phyloP scores from a whole-genome alignment of 2,888 invertebrate species.

The Rambutsinella grinnellia region DNA sequence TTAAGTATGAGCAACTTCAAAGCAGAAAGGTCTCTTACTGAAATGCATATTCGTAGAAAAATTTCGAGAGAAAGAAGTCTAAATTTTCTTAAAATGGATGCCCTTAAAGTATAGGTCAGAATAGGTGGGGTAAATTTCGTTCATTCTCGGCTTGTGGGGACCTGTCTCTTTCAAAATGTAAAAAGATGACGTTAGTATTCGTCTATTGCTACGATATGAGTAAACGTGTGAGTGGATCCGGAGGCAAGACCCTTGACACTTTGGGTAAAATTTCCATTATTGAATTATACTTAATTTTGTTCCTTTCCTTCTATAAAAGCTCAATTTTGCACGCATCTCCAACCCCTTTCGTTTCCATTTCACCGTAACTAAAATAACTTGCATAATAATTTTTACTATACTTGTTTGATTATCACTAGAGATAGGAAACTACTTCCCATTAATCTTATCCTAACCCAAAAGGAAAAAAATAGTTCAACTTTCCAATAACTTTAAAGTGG shows the following conservation, averaged over 20 bases:
- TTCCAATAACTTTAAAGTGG: no score
- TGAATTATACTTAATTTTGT: constrained; percentile 1
- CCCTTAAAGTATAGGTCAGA: no score
- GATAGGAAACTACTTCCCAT: no score
- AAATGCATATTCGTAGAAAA: neutral
- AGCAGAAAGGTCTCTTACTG: neutral
- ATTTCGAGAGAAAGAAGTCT: neutral
- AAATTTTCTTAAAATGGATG: neutral
- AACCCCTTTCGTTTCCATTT: no score
- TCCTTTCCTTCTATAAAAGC: no score
- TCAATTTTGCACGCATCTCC: neutral
- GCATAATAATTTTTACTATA: no score
- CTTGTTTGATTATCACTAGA: no score
- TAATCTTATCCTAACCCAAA: no score
- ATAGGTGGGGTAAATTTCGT: no score
- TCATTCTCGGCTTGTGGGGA: constrained; percentile 14
- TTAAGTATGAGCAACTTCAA: neutral
- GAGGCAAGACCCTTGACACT: constrained; percentile 56
- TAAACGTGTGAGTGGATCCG: constrained; percentile 58
- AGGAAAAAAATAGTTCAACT: no score
- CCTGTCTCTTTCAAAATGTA: constrained; percentile 44
- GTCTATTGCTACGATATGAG: constrained; percentile 59
- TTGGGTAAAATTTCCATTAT: constrained; percentile 56
- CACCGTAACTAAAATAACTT: no score
- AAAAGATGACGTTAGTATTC: constrained; percentile 57